These are phyloP conservation scores for Lytechinus variegatus DNA, from an alignment of 35 echinoderm and acorn worm species.

Conservation along the genomic window DNA sequence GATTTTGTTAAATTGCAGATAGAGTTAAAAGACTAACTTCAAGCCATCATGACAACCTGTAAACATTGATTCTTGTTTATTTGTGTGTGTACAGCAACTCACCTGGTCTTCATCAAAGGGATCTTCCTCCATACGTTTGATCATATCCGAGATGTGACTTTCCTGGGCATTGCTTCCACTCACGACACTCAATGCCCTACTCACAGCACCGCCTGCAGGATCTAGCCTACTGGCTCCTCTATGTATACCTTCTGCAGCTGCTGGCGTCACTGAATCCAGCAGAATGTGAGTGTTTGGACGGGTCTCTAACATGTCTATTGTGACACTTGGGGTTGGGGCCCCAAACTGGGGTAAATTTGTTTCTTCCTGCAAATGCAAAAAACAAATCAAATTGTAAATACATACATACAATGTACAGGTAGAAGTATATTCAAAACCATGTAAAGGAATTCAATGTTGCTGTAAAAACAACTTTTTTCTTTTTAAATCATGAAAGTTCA, in stretches of 20 bases:
- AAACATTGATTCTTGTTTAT: not conserved
- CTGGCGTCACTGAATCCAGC: conserved; percentile 82
- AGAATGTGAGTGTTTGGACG: conserved; percentile 78
- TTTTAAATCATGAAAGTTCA: not conserved
- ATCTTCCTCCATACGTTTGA: conserved; percentile 71
- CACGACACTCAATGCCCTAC: conserved; percentile 71
- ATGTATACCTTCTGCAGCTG: conserved; percentile 46
- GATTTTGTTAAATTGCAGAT: not conserved
- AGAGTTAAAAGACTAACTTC: too few species aligned
- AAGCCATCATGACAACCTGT: not conserved
- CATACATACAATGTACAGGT: not conserved
- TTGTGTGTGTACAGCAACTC: not conserved
- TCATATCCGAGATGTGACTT: conserved; percentile 58
- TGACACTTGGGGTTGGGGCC: conserved; percentile 89
- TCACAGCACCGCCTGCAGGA: conserved; percentile 40
- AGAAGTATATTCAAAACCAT: not conserved
- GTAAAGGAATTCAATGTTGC: not conserved
- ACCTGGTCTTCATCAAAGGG: conserved; percentile 98
- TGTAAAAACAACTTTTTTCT: not conserved
- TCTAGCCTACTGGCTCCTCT: conserved; percentile 12
- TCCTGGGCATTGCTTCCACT: conserved; percentile 69
- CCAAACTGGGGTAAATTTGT: conserved; percentile 66
- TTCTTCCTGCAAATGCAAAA: conserved; percentile 60
- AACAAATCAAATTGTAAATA: not conserved
- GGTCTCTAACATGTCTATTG: conserved; percentile 87